Evolutionary conservation across 2,113 vertebrate genomes (phyloP).

Genomic region (Ptyas mucosa): DNA sequence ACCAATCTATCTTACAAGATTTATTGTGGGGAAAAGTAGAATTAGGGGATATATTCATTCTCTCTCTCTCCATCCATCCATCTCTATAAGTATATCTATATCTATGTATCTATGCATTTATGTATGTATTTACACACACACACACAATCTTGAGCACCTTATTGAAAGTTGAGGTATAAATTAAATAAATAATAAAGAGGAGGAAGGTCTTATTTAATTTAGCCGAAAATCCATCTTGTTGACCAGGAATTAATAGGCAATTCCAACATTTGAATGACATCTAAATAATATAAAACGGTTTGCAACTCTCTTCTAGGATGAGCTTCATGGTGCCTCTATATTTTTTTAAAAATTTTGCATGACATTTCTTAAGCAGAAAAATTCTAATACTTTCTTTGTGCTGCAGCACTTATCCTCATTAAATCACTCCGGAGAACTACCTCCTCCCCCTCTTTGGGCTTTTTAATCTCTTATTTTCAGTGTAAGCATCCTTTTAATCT

Average conservation of each 20-base stretch:
- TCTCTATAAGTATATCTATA: too few relatives aligned
- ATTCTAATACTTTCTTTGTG: constrained; percentile 23
- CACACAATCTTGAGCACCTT: too few relatives aligned
- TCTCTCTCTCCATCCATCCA: too few relatives aligned
- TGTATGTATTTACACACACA: background rate
- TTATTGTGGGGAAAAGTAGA: background rate
- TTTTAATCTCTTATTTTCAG: constrained; percentile 38
- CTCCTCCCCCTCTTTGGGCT: constrained; percentile 11
- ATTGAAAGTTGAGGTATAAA: background rate
- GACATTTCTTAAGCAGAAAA: background rate
- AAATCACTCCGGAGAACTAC: constrained; percentile 38
- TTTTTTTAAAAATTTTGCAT: background rate
- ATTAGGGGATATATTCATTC: background rate
- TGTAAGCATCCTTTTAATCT: constrained; percentile 26
- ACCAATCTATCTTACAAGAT: background rate
- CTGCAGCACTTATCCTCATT: constrained; percentile 43
- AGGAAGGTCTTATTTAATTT: background rate
- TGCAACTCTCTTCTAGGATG: background rate
- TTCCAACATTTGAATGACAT: constrained; percentile 6
- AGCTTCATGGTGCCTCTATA: background rate
- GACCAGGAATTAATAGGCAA: background rate
- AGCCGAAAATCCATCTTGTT: background rate
- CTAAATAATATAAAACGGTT: background rate
- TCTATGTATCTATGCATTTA: background rate
- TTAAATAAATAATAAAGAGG: too few relatives aligned